Evolutionary conservation across 2,888 invertebrate species (phyloP).

Genomic region (Cryptocheilus praepositus): DNA sequence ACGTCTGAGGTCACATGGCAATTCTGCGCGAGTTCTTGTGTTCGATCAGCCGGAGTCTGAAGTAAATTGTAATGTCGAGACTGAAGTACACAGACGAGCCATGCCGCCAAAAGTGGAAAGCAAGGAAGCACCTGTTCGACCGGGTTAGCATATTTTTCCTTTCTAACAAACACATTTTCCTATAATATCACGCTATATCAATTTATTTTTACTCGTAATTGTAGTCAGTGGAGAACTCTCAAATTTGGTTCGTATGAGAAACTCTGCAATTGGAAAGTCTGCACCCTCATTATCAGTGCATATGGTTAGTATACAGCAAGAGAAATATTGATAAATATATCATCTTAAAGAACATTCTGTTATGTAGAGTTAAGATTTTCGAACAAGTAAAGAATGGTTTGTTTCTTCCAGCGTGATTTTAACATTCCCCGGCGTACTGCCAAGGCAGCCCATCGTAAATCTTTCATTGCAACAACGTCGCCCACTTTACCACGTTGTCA

Average conservation of each 20-base stretch:
- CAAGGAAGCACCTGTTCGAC: slow-evolving; percentile 69
- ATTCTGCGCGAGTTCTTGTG: slow-evolving; percentile 86
- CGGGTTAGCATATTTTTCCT: slow-evolving; percentile 54
- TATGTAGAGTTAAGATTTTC: neutral
- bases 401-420: slow-evolving; percentile 69
- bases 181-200: slow-evolving; percentile 3
- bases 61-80: slow-evolving; percentile 56
- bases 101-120: slow-evolving; percentile 62
- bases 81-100: slow-evolving; percentile 53
- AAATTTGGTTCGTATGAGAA: slow-evolving; percentile 91
- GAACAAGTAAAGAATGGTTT: slow-evolving; percentile 8
- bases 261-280: slow-evolving; percentile 93
- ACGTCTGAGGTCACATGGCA: slow-evolving; percentile 70
- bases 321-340: neutral
- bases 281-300: slow-evolving; percentile 91
- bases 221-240: slow-evolving; percentile 76
- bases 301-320: slow-evolving; percentile 77
- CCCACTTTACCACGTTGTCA: slow-evolving; percentile 86
- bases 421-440: slow-evolving; percentile 77
- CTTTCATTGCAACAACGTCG: slow-evolving; percentile 85
- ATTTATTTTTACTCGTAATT: slow-evolving; percentile 45
- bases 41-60: slow-evolving; percentile 84
- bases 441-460: slow-evolving; percentile 82
- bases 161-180: neutral
- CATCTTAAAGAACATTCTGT: neutral